Evolutionary conservation across 2,113 vertebrate genomes (phyloP), one percentile per base, ranked within the genome.

Genomic region (Promerops cafer): DNA sequence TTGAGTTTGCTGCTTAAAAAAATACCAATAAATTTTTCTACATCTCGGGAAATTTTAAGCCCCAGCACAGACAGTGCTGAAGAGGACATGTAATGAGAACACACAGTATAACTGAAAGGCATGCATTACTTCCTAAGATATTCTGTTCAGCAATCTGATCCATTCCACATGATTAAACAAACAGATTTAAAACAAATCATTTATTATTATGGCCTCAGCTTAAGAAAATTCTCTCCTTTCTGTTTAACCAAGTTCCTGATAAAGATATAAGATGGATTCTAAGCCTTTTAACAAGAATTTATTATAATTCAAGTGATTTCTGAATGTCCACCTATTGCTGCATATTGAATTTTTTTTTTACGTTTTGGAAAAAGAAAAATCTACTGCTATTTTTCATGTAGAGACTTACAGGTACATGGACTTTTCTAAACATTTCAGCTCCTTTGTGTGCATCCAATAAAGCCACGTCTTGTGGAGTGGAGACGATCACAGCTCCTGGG

Each of bases 401-500:
- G 49, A 87, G 30, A 50, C 98, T 98, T 98, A 99, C 99, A 93
- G 99, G 99, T 50, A 99, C 99, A 0, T 98, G 97, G 68, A 99
- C 99, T 97, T 99, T 99, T 56, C 97, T 98, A 97, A 99, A 99
- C 99, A 99, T 99, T 98, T 99, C 99, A 2, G 98, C 98, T 92
- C 99, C 99, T 98, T 98, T 98, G 74, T 44, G 98, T 30, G 99
- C 99, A 89, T 99, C 99, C 94, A 99, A 64, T 94, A 99, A 93
- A 47, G 99, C 99, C 28, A 99, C 98, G 2, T 99, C 99, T 96
- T 99, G 99, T 2, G 99, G 99, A 5, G 99, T 99, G 7, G 99
- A 99, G 87, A 99, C 97, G 10, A 99, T 99, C 69, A 99, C 98
- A 24, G 99, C 99, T 42, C 99, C 99, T 99, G 63, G n/a, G 87